Evolutionary conservation across 1,140 invertebrate genomes (phyloP).

Genomic region (Panagrolaimus sp.): DNA sequence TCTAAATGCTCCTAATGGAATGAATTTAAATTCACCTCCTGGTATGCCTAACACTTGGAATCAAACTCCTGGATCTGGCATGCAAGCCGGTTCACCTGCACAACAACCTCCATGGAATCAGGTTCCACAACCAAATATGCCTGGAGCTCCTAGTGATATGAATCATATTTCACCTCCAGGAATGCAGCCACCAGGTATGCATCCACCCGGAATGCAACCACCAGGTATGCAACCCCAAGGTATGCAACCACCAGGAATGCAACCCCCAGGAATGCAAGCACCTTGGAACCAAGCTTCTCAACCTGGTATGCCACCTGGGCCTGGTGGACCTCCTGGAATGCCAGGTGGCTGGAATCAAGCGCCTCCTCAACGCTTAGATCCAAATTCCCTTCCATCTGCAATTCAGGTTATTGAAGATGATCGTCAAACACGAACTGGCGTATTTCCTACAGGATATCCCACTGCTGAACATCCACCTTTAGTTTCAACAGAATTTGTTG

Average conservation of each 20-base stretch:
- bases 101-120: no score
- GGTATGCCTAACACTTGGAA: no score
- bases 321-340: constrained; percentile 28
- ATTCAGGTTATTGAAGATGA: constrained; percentile 95
- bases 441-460: constrained; percentile 71
- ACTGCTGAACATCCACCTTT: constrained; percentile 72
- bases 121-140: neutral
- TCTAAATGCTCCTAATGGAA: no score
- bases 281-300: neutral
- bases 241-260: neutral
- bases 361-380: constrained; percentile 46
- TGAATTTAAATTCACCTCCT: no score
- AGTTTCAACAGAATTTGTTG: constrained; percentile 84
- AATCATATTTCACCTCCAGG: no score
- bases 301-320: constrained; percentile 24
- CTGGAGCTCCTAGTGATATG: no score
- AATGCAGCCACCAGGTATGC: no score
- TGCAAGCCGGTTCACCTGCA: no score
- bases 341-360: constrained; percentile 28
- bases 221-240: neutral
- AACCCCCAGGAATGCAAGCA: neutral
- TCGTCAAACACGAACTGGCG: constrained; percentile 59
- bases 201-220: neutral
- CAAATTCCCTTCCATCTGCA: constrained; percentile 51
- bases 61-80: no score